Percentiles rank a stretch among this genome's conserved stretches.
phyloP scores from a whole-genome alignment of 2,888 invertebrate genomes.

The Chrysopilus asiliformis region DNA sequence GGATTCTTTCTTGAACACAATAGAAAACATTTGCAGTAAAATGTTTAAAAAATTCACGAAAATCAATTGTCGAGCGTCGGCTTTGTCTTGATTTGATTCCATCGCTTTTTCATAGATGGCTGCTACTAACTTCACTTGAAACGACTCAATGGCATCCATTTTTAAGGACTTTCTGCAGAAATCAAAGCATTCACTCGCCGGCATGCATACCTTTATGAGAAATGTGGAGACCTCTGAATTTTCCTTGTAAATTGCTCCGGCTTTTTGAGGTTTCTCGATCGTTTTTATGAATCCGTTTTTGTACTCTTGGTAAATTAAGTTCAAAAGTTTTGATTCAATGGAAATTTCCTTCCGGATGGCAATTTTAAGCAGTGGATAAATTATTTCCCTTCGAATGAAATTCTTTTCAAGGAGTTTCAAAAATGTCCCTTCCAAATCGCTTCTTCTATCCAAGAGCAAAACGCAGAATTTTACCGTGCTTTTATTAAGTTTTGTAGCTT shows the following conservation, averaged over 20 bases:
- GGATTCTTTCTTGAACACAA: constrained; percentile 38
- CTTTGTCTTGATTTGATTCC: constrained; percentile 19
- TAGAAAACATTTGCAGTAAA: constrained; percentile 39
- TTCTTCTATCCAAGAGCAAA: constrained; percentile 40
- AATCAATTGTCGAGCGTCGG: constrained; percentile 34
- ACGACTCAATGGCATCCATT: constrained; percentile 46
- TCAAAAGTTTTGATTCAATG: constrained; percentile 37
- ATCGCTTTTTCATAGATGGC: constrained; percentile 42
- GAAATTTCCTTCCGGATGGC: constrained; percentile 31
- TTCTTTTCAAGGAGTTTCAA: constrained; percentile 27
- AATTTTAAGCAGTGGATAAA: constrained; percentile 47
- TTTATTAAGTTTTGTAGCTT: constrained; percentile 40
- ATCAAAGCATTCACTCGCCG: constrained; percentile 41
- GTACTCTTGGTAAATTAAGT: constrained; percentile 43
- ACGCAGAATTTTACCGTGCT: constrained; percentile 44
- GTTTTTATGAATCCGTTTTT: constrained; percentile 48
- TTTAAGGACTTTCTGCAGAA: constrained; percentile 47
- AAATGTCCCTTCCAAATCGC: constrained; percentile 17
- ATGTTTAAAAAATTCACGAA: constrained; percentile 43
- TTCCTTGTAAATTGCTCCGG: constrained; percentile 48
- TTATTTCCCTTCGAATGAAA: constrained; percentile 45
- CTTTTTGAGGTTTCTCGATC: constrained; percentile 56
- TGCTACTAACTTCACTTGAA: constrained; percentile 43
- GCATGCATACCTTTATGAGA: constrained; percentile 47
- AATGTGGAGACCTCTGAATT: constrained; percentile 44